phyloP scores from a whole-genome alignment of 2,797 vertebrate genomes.

The Peromyscus melanophrys region DNA sequence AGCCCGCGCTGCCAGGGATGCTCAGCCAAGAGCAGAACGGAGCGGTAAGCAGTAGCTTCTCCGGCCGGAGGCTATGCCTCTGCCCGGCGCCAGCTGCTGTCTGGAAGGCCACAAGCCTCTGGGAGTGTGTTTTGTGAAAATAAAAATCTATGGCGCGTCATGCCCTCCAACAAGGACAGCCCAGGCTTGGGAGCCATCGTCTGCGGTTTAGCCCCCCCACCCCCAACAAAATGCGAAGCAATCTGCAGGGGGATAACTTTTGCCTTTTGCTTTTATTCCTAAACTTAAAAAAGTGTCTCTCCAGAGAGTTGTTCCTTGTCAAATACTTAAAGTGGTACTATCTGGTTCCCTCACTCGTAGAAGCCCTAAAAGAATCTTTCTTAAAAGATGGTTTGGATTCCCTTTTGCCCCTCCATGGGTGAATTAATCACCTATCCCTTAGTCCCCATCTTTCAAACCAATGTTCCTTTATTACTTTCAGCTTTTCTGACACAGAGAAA shows the following conservation, averaged over 20 bases:
- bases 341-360: background rate
- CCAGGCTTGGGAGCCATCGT: background rate
- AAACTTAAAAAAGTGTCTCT: conserved; percentile 75
- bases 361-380: conserved; percentile 1
- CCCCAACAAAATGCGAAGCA: background rate
- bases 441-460: conserved; percentile 17
- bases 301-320: background rate
- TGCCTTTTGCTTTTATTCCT: conserved; percentile 57
- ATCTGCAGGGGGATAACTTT: conserved; percentile 52
- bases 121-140: conserved; percentile 70
- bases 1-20: conserved; percentile 31
- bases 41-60: conserved; percentile 54
- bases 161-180: conserved; percentile 76
- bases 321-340: background rate
- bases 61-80: conserved; percentile 48
- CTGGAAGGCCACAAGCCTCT: conserved; percentile 76
- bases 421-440: conserved; percentile 58
- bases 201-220: background rate
- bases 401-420: background rate
- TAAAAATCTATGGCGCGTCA: conserved; percentile 71
- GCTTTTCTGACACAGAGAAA: conserved; percentile 16
- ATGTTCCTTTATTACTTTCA: conserved; percentile 15
- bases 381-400: background rate
- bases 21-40: conserved; percentile 36
- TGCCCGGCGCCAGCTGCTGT: conserved; percentile 78